Base-by-base conservation (phyloP, 2,113 vertebrate species). In the Neofelis nebulosa region DNA sequence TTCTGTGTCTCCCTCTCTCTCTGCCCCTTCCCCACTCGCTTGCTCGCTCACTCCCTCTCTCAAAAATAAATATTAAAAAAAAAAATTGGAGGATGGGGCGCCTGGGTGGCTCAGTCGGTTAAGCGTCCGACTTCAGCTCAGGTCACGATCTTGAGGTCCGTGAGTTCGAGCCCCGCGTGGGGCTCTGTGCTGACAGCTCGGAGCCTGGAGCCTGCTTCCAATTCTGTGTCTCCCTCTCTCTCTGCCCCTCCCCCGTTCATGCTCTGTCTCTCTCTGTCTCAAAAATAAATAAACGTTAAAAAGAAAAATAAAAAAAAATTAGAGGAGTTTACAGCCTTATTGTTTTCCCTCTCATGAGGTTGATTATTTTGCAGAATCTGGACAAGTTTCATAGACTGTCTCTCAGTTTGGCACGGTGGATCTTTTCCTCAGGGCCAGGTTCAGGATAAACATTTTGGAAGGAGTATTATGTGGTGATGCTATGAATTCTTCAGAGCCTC, bases 141-240 rank as follows among this genome's bases (percentile, higher is more conserved):
- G 52, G 16, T 55, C 52, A 6, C 0, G 52, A 6, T 55, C 52
- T 55, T 5, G 0, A 4, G 5, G 52, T 55, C 6, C 52, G 1
- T 18, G 15, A 4, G 16, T 55, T 55, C 16, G 16, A 55, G 52
- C 52, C 52, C 52, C 18, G 52, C 5, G 16, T 6, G 0, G 5
- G 52, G 52, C 52, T 55, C 52, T 55, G 52, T 5, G 52, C 52
- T 55, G 52, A 18, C 4, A 5, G 52, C 52, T 18, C 16, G 4
- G 52, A 55, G 16, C 16, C 52, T 55, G 16, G 52, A 55, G 1
- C 52, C 52, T 55, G 52, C 52, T 55, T 55, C 18, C 15, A 5
- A 55, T 18, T 55, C 52, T 55, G 16, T 5, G 16, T 55, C 15
- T 18, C 16, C 16, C 13, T 55, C 52, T 55, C 52, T 55, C 52